Conservation (phyloP, 2,113 vertebrate genomes). For the Taurulus bubalis region DNA sequence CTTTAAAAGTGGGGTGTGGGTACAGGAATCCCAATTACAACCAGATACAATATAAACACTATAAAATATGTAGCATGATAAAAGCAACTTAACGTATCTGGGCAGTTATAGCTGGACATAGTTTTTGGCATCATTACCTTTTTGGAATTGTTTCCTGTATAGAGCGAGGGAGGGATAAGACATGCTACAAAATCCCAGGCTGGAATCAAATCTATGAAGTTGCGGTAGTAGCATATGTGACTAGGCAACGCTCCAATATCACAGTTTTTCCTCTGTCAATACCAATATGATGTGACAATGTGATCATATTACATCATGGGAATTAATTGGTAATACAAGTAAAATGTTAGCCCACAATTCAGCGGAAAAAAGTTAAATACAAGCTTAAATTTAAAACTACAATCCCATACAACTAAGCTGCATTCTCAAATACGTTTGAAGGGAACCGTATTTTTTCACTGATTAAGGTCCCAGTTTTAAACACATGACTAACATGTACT, state of each 20-base stretch:
- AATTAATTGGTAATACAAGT: not conserved
- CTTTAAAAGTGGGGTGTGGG: slow-evolving; percentile 7
- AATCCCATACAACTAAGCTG: too few relatives aligned
- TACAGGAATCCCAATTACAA: not conserved
- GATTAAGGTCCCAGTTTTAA: too few relatives aligned
- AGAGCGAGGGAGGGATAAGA: not conserved
- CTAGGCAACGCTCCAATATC: not conserved
- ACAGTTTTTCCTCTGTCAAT: not conserved
- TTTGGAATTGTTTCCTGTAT: not conserved
- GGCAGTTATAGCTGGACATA: not conserved
- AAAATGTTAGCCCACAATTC: not conserved
- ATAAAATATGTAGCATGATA: not conserved
- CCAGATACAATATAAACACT: not conserved
- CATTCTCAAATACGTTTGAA: too few relatives aligned
- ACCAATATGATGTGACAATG: not conserved
- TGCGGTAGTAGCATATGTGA: not conserved
- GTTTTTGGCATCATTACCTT: not conserved
- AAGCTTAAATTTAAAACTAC: too few relatives aligned
- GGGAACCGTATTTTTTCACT: too few relatives aligned
- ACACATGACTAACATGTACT: too few relatives aligned
- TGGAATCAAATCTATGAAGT: not conserved
- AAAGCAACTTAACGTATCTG: not conserved
- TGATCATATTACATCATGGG: not conserved
- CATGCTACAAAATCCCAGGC: not conserved
- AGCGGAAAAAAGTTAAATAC: not conserved